Base-by-base conservation (phyloP, 1,140 invertebrate species). In the Drosophila repleta region DNA sequence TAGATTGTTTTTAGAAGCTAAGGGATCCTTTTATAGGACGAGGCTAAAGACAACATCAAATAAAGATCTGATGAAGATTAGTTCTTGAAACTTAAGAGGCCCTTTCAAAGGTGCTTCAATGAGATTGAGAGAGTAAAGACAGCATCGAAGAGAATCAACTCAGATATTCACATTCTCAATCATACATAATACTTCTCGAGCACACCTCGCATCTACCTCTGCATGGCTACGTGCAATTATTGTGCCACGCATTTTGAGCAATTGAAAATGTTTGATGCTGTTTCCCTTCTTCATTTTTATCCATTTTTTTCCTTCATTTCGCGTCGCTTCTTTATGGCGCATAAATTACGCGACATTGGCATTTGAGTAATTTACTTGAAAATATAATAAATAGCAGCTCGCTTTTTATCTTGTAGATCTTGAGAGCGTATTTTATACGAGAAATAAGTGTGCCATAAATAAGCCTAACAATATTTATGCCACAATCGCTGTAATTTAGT, bases 341-440 rank as follows among this genome's bases (percentile, higher is more conserved):
- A 71, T 66, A 71, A 71, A 58, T 71, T 58, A 58, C 41, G 37
- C 62, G 68, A 65, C 62, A 53, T 37, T 66, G 62, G 56, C 53
- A 66, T 45, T 66, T 71, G 68, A 71, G 68, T 65, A 57, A 71
- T 71, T 51, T 45, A 51, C 45, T 41, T 71, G 24, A 41, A 58
- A 65, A 45, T 5, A 65, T 65, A 58, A 71, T 65, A 71, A 57
- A 71, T 71, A 37, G 46, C 62, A 51, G 35, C 17, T 65, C 60
- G 51, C 60, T 70, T 70, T 55, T 64, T 41, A 15, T 26, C 43
- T 37, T 53, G 41, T 21, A 4, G 26, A 57, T 41, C 37, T 57
- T 57, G 24, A 51, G 43, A 43, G 26, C 6, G 35, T 43, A 37
- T 32, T 51, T 49, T 64, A 51, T 41, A 20, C 13, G 15, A 48